Conservation (phyloP, 92 coral and sea anemone genomes). For the Palythoa caribaeorum region DNA sequence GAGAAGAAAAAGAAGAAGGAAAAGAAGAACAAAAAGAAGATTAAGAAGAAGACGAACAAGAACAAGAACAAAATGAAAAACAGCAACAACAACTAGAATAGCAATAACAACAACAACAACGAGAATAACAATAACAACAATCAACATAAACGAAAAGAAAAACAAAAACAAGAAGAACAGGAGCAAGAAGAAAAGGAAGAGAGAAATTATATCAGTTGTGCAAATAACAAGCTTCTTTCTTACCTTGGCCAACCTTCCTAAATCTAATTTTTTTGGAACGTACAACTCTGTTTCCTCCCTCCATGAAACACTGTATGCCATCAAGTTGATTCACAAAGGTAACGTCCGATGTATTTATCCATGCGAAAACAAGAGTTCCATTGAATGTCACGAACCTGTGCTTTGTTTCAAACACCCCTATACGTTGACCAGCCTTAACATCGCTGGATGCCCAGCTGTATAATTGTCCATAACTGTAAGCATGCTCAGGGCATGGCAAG, state of each 20-base stretch:
- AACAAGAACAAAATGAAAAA: too few relatives aligned
- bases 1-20: too few relatives aligned
- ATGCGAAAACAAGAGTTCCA: conserved; percentile 12
- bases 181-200: too few relatives aligned
- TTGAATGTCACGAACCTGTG: background rate
- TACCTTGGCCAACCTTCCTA: conserved; percentile 11
- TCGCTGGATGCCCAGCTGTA: conserved; percentile 27
- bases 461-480: conserved; percentile 7
- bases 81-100: too few relatives aligned
- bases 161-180: background rate
- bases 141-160: too few relatives aligned
- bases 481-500: conserved; percentile 1
- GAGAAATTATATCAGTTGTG: background rate
- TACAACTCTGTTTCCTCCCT: background rate
- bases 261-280: conserved; percentile 12
- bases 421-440: background rate
- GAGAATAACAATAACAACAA: too few relatives aligned
- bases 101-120: too few relatives aligned
- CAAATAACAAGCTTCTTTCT: background rate
- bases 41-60: too few relatives aligned
- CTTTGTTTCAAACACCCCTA: background rate
- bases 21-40: too few relatives aligned
- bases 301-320: conserved; percentile 6
- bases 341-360: background rate
- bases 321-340: background rate